Percentiles rank a stretch among this genome's conserved stretches.
phyloP scores from a whole-genome alignment of 1,140 invertebrate genomes.

The Matsumurasca onukii region DNA sequence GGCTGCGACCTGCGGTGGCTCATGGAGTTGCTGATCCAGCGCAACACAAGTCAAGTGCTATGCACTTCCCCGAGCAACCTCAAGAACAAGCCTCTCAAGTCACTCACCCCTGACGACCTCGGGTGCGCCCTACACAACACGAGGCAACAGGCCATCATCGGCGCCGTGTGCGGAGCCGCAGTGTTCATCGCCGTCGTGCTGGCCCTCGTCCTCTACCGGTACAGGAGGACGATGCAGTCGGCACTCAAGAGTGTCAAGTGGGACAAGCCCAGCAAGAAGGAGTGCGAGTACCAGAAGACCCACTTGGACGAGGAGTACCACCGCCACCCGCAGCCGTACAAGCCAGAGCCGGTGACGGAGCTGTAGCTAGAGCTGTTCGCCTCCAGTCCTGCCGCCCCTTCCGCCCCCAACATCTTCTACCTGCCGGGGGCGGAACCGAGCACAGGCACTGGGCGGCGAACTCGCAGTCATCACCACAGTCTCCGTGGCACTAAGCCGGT shows the following conservation, averaged over 20 bases:
- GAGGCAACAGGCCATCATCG: slow-evolving; percentile 74
- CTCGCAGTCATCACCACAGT: slow-evolving; percentile 48
- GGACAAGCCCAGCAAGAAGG: slow-evolving; percentile 76
- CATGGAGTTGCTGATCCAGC: slow-evolving; percentile 63
- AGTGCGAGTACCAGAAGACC: slow-evolving; percentile 85
- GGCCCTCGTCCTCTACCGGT: slow-evolving; percentile 71
- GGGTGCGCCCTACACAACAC: slow-evolving; percentile 76
- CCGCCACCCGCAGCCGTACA: slow-evolving; percentile 58
- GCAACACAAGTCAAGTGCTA: slow-evolving; percentile 72
- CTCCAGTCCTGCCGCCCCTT: slow-evolving; percentile 67
- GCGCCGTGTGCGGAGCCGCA: slow-evolving; percentile 66
- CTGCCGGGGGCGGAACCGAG: slow-evolving; percentile 57
- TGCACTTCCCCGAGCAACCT: slow-evolving; percentile 70
- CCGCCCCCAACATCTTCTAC: slow-evolving; percentile 67
- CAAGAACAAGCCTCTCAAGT: slow-evolving; percentile 65
- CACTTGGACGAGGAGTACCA: slow-evolving; percentile 74
- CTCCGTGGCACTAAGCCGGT: slow-evolving; percentile 64
- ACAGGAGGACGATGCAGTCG: slow-evolving; percentile 71
- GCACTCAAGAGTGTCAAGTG: slow-evolving; percentile 79
- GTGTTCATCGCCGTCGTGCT: slow-evolving; percentile 66
- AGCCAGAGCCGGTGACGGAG: slow-evolving; percentile 72
- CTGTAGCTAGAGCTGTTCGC: slow-evolving; percentile 84
- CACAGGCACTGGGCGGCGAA: slow-evolving; percentile 54
- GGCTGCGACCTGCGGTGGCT: slow-evolving; percentile 80
- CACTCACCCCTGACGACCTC: slow-evolving; percentile 70